These are phyloP conservation scores for Yoshiicerus persimilis DNA, from an alignment of 1,140 invertebrate genomes.

Conservation along the genomic window DNA sequence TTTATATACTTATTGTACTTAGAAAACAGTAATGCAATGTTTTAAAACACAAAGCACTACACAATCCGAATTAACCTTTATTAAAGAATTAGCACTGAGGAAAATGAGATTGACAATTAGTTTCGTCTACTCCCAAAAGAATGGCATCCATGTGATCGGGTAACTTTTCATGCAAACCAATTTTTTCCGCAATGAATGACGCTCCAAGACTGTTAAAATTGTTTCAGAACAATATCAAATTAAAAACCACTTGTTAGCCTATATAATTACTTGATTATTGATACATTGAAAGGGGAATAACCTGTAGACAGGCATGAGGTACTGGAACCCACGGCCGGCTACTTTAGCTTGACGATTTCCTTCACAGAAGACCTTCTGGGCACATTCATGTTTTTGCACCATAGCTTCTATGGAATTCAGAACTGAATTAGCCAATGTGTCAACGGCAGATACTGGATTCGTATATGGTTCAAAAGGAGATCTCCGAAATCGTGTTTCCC, in stretches of 20 bases:
- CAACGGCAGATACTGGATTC: constrained; percentile 26
- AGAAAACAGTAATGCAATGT: no score
- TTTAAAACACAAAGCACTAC: no score
- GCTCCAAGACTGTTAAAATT: constrained; percentile 33
- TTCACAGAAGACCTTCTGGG: constrained; percentile 42
- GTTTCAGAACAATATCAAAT: neutral
- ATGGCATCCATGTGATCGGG: constrained; percentile 36
- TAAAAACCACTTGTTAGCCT: no score
- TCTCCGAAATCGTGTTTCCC: neutral
- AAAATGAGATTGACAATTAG: constrained; percentile 42
- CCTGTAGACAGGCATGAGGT: constrained; percentile 42
- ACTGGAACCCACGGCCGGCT: constrained; percentile 39
- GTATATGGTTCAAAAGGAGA: neutral
- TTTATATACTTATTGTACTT: no score
- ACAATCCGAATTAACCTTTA: no score
- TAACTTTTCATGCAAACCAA: constrained; percentile 41
- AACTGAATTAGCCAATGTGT: constrained; percentile 20
- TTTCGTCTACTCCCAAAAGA: constrained; percentile 36
- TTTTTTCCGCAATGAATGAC: constrained; percentile 40
- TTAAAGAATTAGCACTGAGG: constrained; percentile 41
- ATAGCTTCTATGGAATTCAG: constrained; percentile 42
- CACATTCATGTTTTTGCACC: constrained; percentile 43
- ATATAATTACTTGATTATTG: no score
- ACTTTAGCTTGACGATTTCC: constrained; percentile 42
- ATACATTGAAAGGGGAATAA: neutral